phyloP scores from a whole-genome alignment of 2,888 invertebrate genomes.

The Volucella zonaria region DNA sequence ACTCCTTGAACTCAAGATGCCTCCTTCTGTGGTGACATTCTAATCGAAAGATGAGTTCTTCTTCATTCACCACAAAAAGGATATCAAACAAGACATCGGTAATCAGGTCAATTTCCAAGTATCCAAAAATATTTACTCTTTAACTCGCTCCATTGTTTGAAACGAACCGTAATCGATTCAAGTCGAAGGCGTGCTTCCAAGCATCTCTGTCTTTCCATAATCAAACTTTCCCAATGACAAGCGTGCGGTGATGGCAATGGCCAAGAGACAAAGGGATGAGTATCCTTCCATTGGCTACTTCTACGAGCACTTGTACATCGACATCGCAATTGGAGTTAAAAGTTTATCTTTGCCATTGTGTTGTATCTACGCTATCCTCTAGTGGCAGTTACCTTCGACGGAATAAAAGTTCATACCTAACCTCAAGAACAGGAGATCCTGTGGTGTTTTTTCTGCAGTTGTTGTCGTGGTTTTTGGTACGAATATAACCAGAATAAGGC shows the following conservation, averaged over 20 bases:
- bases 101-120: slow-evolving; percentile 72
- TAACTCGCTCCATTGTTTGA: slow-evolving; percentile 56
- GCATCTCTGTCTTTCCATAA: slow-evolving; percentile 7
- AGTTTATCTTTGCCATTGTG: slow-evolving; percentile 66
- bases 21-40: slow-evolving; percentile 24
- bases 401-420: slow-evolving; percentile 25
- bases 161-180: slow-evolving; percentile 27
- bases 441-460: slow-evolving; percentile 27
- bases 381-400: slow-evolving; percentile 63
- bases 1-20: slow-evolving; percentile 24
- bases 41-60: slow-evolving; percentile 2
- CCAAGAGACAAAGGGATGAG: not conserved
- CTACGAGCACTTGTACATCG: too few species aligned
- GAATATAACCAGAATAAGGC: not conserved
- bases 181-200: not conserved
- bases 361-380: slow-evolving; percentile 55
- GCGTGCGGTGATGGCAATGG: not conserved
- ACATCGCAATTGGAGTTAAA: slow-evolving; percentile 48
- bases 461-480: slow-evolving; percentile 11
- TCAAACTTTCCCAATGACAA: slow-evolving; percentile 24
- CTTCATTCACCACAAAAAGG: slow-evolving; percentile 56
- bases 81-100: slow-evolving; percentile 59
- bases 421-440: not conserved
- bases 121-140: slow-evolving; percentile 64
- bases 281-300: slow-evolving; percentile 16